Evolutionary conservation across 1,140 invertebrate genomes (phyloP).

Genomic region (Heliconius eleuchia): DNA sequence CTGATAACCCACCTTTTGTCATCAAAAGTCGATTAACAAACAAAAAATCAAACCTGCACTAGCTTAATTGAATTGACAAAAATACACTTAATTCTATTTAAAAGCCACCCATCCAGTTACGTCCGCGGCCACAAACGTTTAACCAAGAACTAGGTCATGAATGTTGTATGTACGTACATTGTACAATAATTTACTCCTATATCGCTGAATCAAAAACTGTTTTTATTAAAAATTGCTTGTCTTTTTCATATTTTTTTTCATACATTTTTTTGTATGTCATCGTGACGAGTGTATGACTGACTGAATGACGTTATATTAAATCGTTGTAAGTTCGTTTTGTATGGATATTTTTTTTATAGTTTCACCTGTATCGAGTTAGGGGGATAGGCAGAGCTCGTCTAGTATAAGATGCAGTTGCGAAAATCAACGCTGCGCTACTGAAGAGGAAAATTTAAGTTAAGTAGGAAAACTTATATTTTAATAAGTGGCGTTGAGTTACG

Average conservation of each 20-base stretch:
- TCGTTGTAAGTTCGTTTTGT: too few relatives aligned
- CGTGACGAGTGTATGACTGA: not conserved
- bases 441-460: too few relatives aligned
- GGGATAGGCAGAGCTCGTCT: too few relatives aligned
- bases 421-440: too few relatives aligned
- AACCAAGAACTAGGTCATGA: not conserved
- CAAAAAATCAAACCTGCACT: not conserved
- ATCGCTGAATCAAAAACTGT: not conserved
- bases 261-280: not conserved
- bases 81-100: not conserved
- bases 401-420: too few relatives aligned
- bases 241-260: not conserved
- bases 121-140: slow-evolving; percentile 7
- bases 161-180: not conserved
- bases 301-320: not conserved
- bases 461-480: too few relatives aligned
- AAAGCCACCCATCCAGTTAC: not conserved
- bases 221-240: not conserved
- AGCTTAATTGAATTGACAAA: not conserved
- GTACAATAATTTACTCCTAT: slow-evolving; percentile 6
- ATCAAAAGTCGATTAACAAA: too few relatives aligned
- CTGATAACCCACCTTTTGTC: too few relatives aligned
- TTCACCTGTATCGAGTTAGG: too few relatives aligned
- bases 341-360: too few relatives aligned
- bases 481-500: too few relatives aligned